These are phyloP conservation scores for Hystrix cristata DNA, from an alignment of 2,113 vertebrate species.

Conservation along the genomic window DNA sequence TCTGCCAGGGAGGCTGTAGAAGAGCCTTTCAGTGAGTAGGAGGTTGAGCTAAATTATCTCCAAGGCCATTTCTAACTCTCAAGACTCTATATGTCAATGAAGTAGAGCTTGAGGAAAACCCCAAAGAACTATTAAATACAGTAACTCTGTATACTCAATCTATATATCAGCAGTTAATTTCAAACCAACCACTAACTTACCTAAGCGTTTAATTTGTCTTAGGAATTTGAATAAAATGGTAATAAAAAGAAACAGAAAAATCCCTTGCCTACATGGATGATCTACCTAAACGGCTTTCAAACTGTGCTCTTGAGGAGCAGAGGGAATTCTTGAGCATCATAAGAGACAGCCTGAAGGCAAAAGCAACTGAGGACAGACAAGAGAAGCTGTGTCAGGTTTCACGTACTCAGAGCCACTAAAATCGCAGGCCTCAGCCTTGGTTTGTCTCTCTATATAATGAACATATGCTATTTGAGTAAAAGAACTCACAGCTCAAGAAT, in stretches of 20 bases:
- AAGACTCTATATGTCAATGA: conserved; percentile 57
- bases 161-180: conserved; percentile 71
- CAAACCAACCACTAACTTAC: conserved; percentile 66
- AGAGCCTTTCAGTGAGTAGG: conserved; percentile 38
- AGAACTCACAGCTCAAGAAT: not conserved
- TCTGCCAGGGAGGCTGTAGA: not conserved
- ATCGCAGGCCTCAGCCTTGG: accelerated
- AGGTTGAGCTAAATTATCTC: conserved; percentile 65
- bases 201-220: conserved; percentile 75
- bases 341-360: not conserved
- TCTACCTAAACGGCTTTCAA: conserved; percentile 49
- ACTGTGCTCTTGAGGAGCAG: not conserved
- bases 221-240: conserved; percentile 61
- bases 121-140: conserved; percentile 60
- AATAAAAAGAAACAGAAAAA: conserved; percentile 60
- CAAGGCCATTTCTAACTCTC: conserved; percentile 49
- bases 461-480: not conserved
- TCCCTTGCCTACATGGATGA: conserved; percentile 13
- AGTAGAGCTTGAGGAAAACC: conserved; percentile 29
- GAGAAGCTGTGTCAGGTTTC: not conserved
- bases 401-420: not conserved
- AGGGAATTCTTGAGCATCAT: not conserved
- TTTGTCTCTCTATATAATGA: not conserved
- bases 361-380: not conserved
- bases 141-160: conserved; percentile 14